Conservation (phyloP, 2,113 vertebrate species). For the Oncorhynchus keta region DNA sequence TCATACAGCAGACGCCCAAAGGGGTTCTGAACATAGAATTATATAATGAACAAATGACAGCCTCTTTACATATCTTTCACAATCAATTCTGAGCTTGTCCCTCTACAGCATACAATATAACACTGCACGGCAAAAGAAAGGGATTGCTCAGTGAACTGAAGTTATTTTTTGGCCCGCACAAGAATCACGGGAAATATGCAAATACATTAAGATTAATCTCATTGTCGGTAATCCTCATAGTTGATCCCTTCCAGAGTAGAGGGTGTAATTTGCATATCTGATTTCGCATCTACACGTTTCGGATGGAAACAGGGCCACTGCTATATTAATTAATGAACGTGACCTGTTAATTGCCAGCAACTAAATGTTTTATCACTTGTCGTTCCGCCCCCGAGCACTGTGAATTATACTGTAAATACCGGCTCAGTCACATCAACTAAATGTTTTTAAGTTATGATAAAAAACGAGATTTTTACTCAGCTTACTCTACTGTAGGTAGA, state of each 20-base stretch:
- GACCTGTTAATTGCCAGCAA: constrained; percentile 30
- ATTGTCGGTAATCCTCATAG: constrained; percentile 53
- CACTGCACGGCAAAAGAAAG: no score
- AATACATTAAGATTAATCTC: constrained; percentile 51
- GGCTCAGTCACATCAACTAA: no score
- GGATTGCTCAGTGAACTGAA: no score
- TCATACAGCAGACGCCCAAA: no score
- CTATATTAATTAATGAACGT: constrained; percentile 44
- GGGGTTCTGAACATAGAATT: no score
- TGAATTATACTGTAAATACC: background rate
- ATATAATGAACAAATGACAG: no score
- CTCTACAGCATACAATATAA: no score
- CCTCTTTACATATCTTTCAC: no score
- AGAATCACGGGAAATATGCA: constrained; percentile 33
- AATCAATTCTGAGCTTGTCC: no score
- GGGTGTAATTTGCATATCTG: constrained; percentile 58
- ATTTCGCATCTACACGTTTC: constrained; percentile 49
- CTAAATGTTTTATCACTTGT: constrained; percentile 29
- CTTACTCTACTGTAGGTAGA: no score
- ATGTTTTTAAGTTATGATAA: no score
- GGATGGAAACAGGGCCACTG: constrained; percentile 38
- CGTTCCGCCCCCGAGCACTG: background rate
- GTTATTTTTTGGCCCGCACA: background rate
- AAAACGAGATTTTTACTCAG: no score
- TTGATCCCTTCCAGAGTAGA: constrained; percentile 46